Percentiles rank a stretch among this genome's conserved stretches.
Conservation (phyloP, 2,888 invertebrate genomes). For the Notodonta ziczac region DNA sequence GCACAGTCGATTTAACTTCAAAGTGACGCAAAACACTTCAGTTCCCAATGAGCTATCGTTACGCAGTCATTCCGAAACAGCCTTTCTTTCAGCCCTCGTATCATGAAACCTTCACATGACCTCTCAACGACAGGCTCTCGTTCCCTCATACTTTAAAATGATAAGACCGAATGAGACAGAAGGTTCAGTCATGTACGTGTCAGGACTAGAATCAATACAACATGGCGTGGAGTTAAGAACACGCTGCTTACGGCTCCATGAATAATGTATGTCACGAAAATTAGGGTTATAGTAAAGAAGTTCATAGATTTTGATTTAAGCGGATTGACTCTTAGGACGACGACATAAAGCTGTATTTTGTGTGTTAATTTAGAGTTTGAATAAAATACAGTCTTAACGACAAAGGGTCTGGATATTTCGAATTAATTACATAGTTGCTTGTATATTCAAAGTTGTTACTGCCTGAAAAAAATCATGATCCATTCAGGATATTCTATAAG, state of each 20-base stretch:
- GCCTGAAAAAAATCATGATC: neutral
- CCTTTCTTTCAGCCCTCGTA: conserved; percentile 19
- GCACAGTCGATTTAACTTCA: conserved; percentile 21
- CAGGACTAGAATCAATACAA: conserved; percentile 36
- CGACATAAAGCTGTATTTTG: neutral
- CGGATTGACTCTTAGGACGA: conserved; percentile 6
- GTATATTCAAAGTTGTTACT: neutral
- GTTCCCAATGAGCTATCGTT: conserved; percentile 22
- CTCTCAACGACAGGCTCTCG: neutral
- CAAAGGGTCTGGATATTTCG: conserved; percentile 1
- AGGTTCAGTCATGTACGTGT: conserved; percentile 15
- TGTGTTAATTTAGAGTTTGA: neutral
- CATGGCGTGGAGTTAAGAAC: conserved; percentile 30
- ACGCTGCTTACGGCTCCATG: conserved; percentile 32
- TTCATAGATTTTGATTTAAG: conserved; percentile 38
- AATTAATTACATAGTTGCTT: neutral
- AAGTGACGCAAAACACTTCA: conserved; percentile 23
- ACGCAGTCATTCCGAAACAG: conserved; percentile 26
- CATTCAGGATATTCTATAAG: neutral
- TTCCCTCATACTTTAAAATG: conserved; percentile 1
- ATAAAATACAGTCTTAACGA: neutral
- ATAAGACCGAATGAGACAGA: conserved; percentile 24
- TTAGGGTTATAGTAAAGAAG: conserved; percentile 32
- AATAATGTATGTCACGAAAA: conserved; percentile 38
- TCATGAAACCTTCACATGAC: conserved; percentile 16